These are phyloP conservation scores for Psittacara wagleri DNA, from an alignment of 2,113 vertebrate genomes.

Conservation along the genomic window DNA sequence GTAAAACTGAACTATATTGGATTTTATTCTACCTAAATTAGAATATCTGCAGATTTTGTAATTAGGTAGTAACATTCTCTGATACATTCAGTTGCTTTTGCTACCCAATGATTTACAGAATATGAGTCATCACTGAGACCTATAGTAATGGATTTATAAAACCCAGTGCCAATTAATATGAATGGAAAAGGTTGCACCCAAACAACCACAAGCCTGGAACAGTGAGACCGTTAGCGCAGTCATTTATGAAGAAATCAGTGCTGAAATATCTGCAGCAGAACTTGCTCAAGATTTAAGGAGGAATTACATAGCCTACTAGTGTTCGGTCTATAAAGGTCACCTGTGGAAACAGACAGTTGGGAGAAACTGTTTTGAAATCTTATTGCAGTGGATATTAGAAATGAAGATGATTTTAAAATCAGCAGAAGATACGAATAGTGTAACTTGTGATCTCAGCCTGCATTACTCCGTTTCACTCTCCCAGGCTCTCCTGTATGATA, in stretches of 20 bases:
- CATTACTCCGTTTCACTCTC: background rate
- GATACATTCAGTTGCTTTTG: conserved; percentile 14
- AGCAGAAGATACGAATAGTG: background rate
- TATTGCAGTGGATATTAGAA: background rate
- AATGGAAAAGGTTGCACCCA: background rate
- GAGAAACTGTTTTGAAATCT: background rate
- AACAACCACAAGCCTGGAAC: background rate
- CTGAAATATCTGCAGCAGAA: conserved; percentile 1
- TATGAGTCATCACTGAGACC: background rate
- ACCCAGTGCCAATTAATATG: background rate
- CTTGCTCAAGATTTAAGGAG: background rate
- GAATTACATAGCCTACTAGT: background rate
- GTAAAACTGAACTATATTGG: background rate
- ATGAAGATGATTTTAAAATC: background rate
- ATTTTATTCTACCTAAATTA: conserved; percentile 23
- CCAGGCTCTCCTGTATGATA: background rate
- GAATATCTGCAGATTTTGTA: conserved; percentile 9
- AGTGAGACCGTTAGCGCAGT: fast-evolving
- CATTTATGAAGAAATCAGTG: background rate
- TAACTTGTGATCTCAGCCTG: background rate
- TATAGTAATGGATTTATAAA: background rate
- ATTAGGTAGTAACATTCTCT: background rate
- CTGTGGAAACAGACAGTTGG: background rate
- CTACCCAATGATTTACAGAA: conserved; percentile 25
- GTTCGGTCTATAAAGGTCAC: background rate